Percentiles rank a stretch among this genome's conserved stretches.
These are phyloP conservation scores for Syrrhaptes paradoxus DNA, from an alignment of 2,113 vertebrate genomes.

Conservation along the genomic window DNA sequence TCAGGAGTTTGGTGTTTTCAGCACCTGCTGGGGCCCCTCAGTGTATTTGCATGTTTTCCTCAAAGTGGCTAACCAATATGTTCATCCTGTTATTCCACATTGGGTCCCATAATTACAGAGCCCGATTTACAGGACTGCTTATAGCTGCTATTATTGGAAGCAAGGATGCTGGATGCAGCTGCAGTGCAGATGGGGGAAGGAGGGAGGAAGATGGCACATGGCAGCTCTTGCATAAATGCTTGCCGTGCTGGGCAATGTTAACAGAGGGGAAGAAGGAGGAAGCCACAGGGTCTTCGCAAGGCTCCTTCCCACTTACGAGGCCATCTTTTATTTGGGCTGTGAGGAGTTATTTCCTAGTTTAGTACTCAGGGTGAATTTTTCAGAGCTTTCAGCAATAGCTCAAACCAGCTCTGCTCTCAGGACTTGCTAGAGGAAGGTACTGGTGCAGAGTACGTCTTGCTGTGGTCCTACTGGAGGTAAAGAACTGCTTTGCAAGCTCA, in stretches of 20 bases:
- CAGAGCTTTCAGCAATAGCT: not conserved
- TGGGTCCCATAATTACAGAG: slow-evolving; percentile 6
- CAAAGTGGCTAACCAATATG: not conserved
- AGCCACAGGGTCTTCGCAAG: not conserved
- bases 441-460: not conserved
- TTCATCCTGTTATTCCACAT: not conserved
- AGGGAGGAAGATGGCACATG: not conserved
- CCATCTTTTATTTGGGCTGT: not conserved
- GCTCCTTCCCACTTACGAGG: not conserved
- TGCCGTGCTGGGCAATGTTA: not conserved
- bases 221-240: not conserved
- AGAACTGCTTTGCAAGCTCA: not conserved
- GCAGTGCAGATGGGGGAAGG: not conserved
- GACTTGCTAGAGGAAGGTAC: not conserved
- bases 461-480: not conserved
- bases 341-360: not conserved
- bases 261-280: not conserved
- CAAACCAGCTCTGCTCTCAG: not conserved
- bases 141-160: not conserved
- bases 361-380: not conserved
- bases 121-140: not conserved
- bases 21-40: not conserved
- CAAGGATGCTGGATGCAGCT: not conserved
- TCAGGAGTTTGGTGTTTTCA: not conserved
- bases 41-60: not conserved